Base-by-base conservation (phyloP, 1,140 invertebrate genomes). In the Ooceraea biroi region DNA sequence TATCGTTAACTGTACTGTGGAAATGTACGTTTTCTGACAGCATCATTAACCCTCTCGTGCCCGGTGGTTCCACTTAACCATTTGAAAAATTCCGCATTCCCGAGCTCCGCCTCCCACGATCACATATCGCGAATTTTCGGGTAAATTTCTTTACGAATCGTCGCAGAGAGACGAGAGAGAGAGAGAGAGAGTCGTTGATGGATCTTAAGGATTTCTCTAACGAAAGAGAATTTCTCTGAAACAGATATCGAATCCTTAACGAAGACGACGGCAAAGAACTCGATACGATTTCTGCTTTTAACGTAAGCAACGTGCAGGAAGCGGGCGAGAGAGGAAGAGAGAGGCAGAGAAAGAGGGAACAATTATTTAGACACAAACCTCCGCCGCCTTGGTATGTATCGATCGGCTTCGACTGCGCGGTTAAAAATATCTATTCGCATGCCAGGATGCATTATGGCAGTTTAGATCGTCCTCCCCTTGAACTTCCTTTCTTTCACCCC, bases 351-450 rank as follows among this genome's bases (percentile, higher is more conserved):
- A 74, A 60, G 48, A 63, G 83, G 66, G 71, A 85, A 82, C 86
- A 88, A 89, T 91, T 90, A 91, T 90, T 90, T 88, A 87, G 82
- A 88, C 87, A 83, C 87, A 87, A 80, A 41, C 72, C 46, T 50
- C 44, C 58, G 68, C 82, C 55, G 57, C 66, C 82, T 78, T 69
- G 61, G 82, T 48, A 48, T 36, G 71, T 91, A 92, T 92, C 87
- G 92, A 92, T 92, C 84, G 77, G 10, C 73, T 88, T 91, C 84
- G 84, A 85, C 82, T 84, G 87, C 76, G 85, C 60, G 82, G 87
- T 90, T 92, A 92, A 92, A 92, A 92, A 92, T 92, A 92, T 92
- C 89, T 91, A 90, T 91, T 91, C 88, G 90, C 90, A 91, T 92
- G 88, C 89, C 89, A 65, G 83, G 85, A 89, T 90, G 78, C 85